Evolutionary conservation across 2,888 invertebrate genomes (phyloP), one percentile per base, ranked within the genome.

Genomic region (Caenorhabditis panamensis): DNA sequence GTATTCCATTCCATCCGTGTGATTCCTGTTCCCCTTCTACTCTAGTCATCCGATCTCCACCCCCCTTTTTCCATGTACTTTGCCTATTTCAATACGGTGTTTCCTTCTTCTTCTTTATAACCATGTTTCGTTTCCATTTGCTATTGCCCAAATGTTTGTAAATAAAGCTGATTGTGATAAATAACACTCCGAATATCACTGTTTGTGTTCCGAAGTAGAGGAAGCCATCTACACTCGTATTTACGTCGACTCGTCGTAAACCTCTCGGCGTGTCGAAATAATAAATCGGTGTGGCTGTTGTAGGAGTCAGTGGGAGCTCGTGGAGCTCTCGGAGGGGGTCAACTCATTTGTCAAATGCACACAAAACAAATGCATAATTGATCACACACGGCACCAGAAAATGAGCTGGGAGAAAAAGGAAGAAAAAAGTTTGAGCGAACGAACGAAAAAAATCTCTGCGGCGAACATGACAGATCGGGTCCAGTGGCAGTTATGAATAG

Each of bases 341-440:
- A 73, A 64, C 64, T 66, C 73, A 73, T 73, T 73, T 73, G 73
- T 73, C 73, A 73, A 73, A 73, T 73, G 64, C 64, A 36, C 73
- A 73, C 64, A 66, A 73, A 66, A 73, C 64, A 73, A 73, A 73
- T 73, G 73, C 73, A 73, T 73, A 73, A 73, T 64, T 73, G 73
- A 73, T 64, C 47, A 72, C 28, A 5, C 51, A n/a, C n/a, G n/a
- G n/a, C 41, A 16, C 41, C 13, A 41, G 13, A 41, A 41, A 16
- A 41, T 31, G 31, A 31, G 31, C 13, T 6, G 69, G 61, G 53
- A 51, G 36, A 16, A 28, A 26, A 51, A 31, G 5, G 31, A 31
- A 31, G n/a, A 26, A 54, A 54, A 28, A 54, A 54, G 54, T 54
- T 54, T 26, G 53, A 49, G 22, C 41, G n/a, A n/a, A n/a, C n/a